phyloP scores from a whole-genome alignment of 2,113 vertebrate species.

The Petaurus breviceps region DNA sequence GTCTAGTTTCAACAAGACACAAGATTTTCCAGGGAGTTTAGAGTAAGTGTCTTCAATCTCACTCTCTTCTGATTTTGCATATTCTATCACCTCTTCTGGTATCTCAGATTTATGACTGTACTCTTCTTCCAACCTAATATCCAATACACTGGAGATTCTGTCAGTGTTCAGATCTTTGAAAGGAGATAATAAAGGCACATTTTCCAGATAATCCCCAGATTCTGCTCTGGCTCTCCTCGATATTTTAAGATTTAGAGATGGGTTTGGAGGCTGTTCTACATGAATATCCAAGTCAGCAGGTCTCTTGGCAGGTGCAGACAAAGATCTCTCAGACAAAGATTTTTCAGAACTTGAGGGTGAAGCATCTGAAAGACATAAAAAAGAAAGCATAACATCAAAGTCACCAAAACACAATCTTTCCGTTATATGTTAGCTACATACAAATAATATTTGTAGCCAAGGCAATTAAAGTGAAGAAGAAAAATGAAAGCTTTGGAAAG shows the following conservation, averaged over 20 bases:
- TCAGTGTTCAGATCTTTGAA: slow-evolving; percentile 69
- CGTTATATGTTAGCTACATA: slow-evolving; percentile 42
- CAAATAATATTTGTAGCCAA: slow-evolving; percentile 49
- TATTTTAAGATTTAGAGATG: slow-evolving; percentile 79
- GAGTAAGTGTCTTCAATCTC: slow-evolving; percentile 58
- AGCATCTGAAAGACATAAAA: slow-evolving; percentile 74
- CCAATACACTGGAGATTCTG: slow-evolving; percentile 57
- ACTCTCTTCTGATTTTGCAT: slow-evolving; percentile 77
- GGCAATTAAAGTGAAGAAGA: slow-evolving; percentile 43
- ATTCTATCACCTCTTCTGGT: slow-evolving; percentile 84
- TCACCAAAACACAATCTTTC: slow-evolving; percentile 56
- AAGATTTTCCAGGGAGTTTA: slow-evolving; percentile 75
- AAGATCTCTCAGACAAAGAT: slow-evolving; percentile 80
- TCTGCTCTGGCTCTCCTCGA: slow-evolving; percentile 78
- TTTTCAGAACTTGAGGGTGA: slow-evolving; percentile 73
- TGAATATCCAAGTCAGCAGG: slow-evolving; percentile 78
- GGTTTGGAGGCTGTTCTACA: slow-evolving; percentile 73
- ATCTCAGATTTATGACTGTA: slow-evolving; percentile 85
- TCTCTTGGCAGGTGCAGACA: slow-evolving; percentile 79
- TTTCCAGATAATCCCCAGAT: slow-evolving; percentile 79
- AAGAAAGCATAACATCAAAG: slow-evolving; percentile 54
- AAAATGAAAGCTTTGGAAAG: slow-evolving; percentile 39
- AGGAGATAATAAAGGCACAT: slow-evolving; percentile 61
- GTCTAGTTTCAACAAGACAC: slow-evolving; percentile 80
- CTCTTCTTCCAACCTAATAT: slow-evolving; percentile 58